Base-by-base conservation (phyloP, 1,140 invertebrate species). In the Drosophila tristis region DNA sequence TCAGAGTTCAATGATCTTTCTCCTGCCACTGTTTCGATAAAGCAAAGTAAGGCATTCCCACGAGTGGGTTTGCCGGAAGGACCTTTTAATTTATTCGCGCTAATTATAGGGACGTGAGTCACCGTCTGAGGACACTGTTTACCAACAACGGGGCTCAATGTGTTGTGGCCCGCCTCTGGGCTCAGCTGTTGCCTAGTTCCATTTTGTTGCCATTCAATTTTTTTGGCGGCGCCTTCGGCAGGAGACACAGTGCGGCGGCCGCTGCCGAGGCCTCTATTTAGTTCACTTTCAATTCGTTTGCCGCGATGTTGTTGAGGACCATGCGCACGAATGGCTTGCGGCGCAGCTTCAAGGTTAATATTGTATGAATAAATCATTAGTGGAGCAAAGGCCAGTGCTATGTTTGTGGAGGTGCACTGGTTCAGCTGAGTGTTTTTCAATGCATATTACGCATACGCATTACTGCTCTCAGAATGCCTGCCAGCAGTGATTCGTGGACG, bases 301-400 rank as follows among this genome's bases (percentile, higher is more conserved):
- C 44, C 67, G 85, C 56, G 42, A 87, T 87, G 84, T 89, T 87
- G 80, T 71, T 89, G 20, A 68, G 54, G 61, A 60, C 57, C 54
- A 50, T 60, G 70, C 75, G 76, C 58, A 84, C 62, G 63, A 67
- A 61, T 43, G 67, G 73, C 58, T 77, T 57, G 45, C 61, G 51
- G 23, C 75, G 74, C 29, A 65, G 68, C 49, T 82, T 74, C 63
- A 89, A 67, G 82, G 82, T 87, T 53, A 44, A 23, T 29, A 6
- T 48, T 44, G 35, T 39, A 61, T 78, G 51, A 79, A 65, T 45
- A 16, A 76, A 59, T 63, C 23, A 64, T 49, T 50, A 68, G 51
- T 47, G 39, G 43, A 60, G 57, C 42, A 44, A 49, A 71, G 47
- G 31, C 43, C 23, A 50, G 39, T 35, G 11, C 13, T 16, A 9